These are phyloP conservation scores for Lasiurus cinereus DNA, from an alignment of 2,113 vertebrate genomes.

Conservation along the genomic window DNA sequence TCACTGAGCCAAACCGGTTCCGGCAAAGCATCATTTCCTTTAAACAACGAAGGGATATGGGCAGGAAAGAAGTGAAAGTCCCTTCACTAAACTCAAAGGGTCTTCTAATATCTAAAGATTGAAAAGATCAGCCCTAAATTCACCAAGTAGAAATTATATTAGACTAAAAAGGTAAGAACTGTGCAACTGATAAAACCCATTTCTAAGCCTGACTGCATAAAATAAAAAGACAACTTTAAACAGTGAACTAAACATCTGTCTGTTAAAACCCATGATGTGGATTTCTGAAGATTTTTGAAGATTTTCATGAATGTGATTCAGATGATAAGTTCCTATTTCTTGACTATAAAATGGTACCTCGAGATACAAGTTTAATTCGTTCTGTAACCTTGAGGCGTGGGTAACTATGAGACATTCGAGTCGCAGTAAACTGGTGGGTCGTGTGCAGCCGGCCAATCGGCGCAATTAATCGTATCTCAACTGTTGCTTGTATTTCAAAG, in stretches of 20 bases:
- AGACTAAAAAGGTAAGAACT: neutral
- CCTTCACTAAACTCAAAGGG: neutral
- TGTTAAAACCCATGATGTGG: neutral
- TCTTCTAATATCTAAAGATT: neutral
- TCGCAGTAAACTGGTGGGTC: no score
- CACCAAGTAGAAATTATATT: neutral
- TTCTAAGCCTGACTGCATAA: slow-evolving; percentile 15
- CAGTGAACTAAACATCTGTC: neutral
- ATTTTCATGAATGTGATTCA: neutral
- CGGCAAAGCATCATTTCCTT: neutral
- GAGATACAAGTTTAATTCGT: no score
- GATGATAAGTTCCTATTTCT: neutral
- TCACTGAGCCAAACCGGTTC: no score
- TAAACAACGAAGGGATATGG: neutral
- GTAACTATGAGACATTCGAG: no score
- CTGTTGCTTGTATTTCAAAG: no score
- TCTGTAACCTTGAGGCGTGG: no score
- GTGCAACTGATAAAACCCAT: neutral
- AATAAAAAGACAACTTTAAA: neutral
- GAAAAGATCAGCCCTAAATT: neutral
- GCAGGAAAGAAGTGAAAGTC: neutral
- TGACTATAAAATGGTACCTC: neutral
- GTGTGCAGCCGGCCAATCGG: no score
- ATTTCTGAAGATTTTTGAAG: neutral
- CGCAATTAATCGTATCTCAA: no score